These are phyloP conservation scores for Polymixis flavicincta DNA, from an alignment of 2,888 invertebrate species.

Conservation along the genomic window DNA sequence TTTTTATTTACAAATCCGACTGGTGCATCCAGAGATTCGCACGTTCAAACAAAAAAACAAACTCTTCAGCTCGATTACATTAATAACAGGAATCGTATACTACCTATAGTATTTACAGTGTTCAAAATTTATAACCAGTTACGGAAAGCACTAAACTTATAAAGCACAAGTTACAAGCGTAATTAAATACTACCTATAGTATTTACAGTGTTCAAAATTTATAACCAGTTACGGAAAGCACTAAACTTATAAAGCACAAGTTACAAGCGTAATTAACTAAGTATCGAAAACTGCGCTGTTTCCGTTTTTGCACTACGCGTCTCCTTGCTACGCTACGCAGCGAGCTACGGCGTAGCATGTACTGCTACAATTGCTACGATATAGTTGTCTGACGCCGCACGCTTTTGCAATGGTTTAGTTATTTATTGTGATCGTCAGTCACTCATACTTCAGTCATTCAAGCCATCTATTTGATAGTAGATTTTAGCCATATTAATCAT, in stretches of 20 bases:
- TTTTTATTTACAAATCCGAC: background rate
- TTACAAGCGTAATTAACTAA: background rate
- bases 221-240: background rate
- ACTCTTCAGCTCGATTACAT: background rate
- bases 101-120: no score
- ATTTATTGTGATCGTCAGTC: no score
- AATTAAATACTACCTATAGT: no score
- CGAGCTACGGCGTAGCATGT: constrained; percentile 46
- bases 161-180: no score
- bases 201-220: background rate
- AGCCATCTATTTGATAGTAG: background rate
- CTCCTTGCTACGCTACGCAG: constrained; percentile 21
- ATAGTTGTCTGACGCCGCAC: background rate
- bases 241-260: no score
- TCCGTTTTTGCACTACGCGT: background rate
- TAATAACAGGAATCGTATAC: background rate
- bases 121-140: no score
- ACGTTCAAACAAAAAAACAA: background rate
- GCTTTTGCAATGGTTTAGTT: background rate
- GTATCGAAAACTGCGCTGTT: background rate
- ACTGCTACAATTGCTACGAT: constrained; percentile 39
- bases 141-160: no score
- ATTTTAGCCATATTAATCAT: background rate
- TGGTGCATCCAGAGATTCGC: background rate
- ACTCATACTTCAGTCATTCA: no score